Evolutionary conservation across 2,797 vertebrate genomes (phyloP).

Genomic region (Sebastes itinus): DNA sequence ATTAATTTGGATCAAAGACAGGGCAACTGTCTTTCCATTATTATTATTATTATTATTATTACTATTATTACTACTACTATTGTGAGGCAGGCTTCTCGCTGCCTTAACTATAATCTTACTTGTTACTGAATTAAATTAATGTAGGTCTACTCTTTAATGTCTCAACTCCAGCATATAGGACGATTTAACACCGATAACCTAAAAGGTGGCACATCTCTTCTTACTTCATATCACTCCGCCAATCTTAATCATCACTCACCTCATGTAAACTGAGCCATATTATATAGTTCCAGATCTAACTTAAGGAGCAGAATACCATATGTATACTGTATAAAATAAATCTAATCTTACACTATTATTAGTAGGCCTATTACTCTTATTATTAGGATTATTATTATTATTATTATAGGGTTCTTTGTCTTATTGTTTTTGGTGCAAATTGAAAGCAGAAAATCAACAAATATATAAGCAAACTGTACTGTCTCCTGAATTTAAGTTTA

Average conservation of each 20-base stretch:
- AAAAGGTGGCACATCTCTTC: no score
- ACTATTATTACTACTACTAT: background rate
- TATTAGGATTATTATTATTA: background rate
- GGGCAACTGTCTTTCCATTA: conserved; percentile 3
- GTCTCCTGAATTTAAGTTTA: conserved; percentile 23
- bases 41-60: background rate
- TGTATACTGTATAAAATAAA: no score
- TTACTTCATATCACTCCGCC: no score
- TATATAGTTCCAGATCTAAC: no score
- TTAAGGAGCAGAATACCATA: no score
- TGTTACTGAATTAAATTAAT: no score
- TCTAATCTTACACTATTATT: background rate
- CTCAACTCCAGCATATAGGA: no score
- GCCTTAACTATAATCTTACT: no score
- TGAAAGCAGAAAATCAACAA: background rate
- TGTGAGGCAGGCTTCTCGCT: background rate
- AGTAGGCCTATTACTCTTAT: background rate
- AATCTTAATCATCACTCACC: no score
- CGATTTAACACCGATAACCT: no score
- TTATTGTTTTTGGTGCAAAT: background rate
- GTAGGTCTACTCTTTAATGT: no score
- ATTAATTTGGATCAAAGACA: conserved; percentile 28
- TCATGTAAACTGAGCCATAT: no score
- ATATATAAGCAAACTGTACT: background rate
- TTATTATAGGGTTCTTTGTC: background rate